phyloP scores from a whole-genome alignment of 1,140 invertebrate genomes.

The Neotoxoptera formosana region DNA sequence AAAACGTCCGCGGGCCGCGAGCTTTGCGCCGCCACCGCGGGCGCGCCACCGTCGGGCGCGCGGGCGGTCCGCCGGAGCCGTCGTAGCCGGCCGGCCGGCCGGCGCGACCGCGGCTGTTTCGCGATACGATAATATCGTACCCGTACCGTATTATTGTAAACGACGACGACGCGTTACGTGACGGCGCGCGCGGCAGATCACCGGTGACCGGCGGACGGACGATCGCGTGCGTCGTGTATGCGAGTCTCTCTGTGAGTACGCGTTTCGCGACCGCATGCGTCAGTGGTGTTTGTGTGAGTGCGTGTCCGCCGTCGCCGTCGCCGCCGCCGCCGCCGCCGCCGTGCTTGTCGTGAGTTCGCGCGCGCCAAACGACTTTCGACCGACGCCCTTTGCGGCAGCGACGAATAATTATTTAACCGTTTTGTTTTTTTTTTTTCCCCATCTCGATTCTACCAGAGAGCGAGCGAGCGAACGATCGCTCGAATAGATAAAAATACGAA shows the following conservation, averaged over 20 bases:
- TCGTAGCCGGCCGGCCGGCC: conserved; percentile 7
- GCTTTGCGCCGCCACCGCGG: conserved; percentile 30
- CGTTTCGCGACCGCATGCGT: neutral
- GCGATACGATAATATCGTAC: neutral
- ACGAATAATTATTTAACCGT: conserved; percentile 4
- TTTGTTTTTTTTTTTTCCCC: neutral
- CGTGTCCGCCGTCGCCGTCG: neutral
- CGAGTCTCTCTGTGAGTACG: neutral
- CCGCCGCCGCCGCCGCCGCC: neutral
- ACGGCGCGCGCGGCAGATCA: conserved; percentile 39
- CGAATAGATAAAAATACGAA: neutral
- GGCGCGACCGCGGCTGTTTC: neutral
- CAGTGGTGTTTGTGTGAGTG: neutral
- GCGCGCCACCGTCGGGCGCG: conserved; percentile 12
- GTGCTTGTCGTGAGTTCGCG: neutral
- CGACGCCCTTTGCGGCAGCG: neutral
- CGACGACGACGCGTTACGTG: neutral
- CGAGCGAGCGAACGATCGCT: no score
- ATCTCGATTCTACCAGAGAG: no score
- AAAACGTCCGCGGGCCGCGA: neutral
- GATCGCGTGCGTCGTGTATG: neutral
- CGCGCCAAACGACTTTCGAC: neutral
- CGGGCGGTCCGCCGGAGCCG: neutral
- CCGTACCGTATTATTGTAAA: no score
- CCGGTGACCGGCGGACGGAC: conserved; percentile 36